A percentile compares a stretch with the other conserved stretches of the same genome.
These are phyloP conservation scores for Sanderia malayensis DNA, from an alignment of 30 jellyfish, hydroid and myxozoan genomes.

Conservation along the genomic window DNA sequence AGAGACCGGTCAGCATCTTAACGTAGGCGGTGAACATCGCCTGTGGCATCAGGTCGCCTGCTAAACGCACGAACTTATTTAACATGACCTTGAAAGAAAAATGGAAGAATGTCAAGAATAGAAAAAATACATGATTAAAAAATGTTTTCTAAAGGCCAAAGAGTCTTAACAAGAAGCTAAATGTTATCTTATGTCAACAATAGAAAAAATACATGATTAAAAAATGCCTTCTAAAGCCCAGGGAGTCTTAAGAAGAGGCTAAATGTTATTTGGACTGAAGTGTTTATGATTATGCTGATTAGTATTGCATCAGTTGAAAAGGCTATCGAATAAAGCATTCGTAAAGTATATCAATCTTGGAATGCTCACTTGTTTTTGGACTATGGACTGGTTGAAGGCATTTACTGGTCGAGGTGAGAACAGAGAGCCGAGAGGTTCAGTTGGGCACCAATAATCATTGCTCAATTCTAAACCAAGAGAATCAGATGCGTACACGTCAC, in stretches of 20 bases:
- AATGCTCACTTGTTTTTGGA: constrained; percentile 66
- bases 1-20: constrained; percentile 74
- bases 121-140: too few species aligned
- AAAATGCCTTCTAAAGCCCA: too few species aligned
- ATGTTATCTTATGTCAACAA: too few species aligned
- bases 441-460: constrained; percentile 85
- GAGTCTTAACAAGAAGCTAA: too few species aligned
- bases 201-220: too few species aligned
- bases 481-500: constrained; percentile 57
- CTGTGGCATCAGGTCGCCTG: constrained; percentile 88
- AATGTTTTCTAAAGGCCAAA: too few species aligned
- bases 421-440: constrained; percentile 75
- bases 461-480: constrained; percentile 66
- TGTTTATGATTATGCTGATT: too few species aligned
- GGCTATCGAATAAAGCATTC: too few species aligned
- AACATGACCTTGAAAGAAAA: constrained; percentile 59
- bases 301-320: too few species aligned
- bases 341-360: too few species aligned
- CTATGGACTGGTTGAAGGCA: constrained; percentile 39
- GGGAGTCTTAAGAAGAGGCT: too few species aligned
- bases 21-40: constrained; percentile 83
- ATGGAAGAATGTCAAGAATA: background rate
- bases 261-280: too few species aligned
- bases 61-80: constrained; percentile 84
- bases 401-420: constrained; percentile 79